These are phyloP conservation scores for Scophthalmus maximus DNA, from an alignment of 2,113 vertebrate species.

Conservation along the genomic window DNA sequence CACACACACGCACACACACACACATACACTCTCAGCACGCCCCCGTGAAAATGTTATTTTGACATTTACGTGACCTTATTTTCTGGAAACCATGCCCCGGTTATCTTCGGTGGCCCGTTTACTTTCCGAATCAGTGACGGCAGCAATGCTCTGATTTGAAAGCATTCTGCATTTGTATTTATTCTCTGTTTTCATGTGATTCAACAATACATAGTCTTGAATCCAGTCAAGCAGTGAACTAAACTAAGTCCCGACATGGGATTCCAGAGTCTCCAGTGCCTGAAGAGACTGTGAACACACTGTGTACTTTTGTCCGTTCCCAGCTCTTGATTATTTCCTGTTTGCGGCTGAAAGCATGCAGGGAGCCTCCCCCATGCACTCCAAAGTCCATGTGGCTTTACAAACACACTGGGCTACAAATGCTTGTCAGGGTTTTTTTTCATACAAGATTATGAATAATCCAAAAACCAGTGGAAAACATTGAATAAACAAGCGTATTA, in stretches of 20 bases:
- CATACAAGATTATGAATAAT: slow-evolving; percentile 68
- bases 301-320: slow-evolving; percentile 74
- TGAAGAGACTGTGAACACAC: slow-evolving; percentile 69
- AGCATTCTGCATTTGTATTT: slow-evolving; percentile 48
- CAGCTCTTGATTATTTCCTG: slow-evolving; percentile 78
- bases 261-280: slow-evolving; percentile 68
- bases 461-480: slow-evolving; percentile 74
- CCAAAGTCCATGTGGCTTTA: slow-evolving; percentile 74
- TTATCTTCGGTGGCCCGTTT: slow-evolving; percentile 16
- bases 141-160: slow-evolving; percentile 39
- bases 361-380: slow-evolving; percentile 75
- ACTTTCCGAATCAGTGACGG: slow-evolving; percentile 29
- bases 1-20: no score
- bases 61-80: slow-evolving; percentile 30
- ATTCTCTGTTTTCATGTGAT: slow-evolving; percentile 59
- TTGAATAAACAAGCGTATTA: slow-evolving; percentile 73
- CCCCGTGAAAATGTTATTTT: no score
- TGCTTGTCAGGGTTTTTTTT: slow-evolving; percentile 69
- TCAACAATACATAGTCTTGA: slow-evolving; percentile 70
- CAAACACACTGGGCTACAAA: slow-evolving; percentile 76
- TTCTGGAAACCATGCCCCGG: slow-evolving; percentile 18
- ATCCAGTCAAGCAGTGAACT: slow-evolving; percentile 54
- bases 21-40: no score
- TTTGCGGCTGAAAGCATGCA: slow-evolving; percentile 76
- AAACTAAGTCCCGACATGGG: slow-evolving; percentile 51